These are phyloP conservation scores for Paradoxurus hermaphroditus DNA, from an alignment of 2,113 vertebrate species.

Conservation along the genomic window DNA sequence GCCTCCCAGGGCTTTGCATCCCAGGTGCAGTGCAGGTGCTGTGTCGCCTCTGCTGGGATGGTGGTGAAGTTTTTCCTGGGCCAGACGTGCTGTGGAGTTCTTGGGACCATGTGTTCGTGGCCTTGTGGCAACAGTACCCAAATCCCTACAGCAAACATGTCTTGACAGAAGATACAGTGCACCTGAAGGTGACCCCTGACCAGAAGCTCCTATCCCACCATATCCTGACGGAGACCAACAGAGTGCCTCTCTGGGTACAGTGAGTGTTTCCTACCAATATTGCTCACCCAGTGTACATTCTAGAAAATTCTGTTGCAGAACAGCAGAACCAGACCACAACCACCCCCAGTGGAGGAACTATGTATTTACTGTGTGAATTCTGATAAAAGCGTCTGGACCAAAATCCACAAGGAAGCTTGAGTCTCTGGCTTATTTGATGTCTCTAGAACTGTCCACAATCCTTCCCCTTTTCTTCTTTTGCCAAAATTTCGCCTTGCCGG, in stretches of 20 bases:
- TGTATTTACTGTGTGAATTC: constrained; percentile 91
- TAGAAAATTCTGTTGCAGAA: constrained; percentile 97
- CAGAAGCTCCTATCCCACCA: constrained; percentile 95
- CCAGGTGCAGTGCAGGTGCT: constrained; percentile 41
- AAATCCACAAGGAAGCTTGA: constrained; percentile 95
- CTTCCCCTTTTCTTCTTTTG: constrained; percentile 22
- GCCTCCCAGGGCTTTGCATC: not conserved
- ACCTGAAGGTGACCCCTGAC: constrained; percentile 93
- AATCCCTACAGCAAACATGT: constrained; percentile 98
- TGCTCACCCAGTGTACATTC: constrained; percentile 93
- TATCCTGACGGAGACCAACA: constrained; percentile 96
- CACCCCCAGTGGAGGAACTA: constrained; percentile 91
- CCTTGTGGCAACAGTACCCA: constrained; percentile 96
- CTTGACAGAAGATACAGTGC: constrained; percentile 95
- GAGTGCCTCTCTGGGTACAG: constrained; percentile 94
- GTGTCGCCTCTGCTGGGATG: constrained; percentile 64
- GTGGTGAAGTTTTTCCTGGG: constrained; percentile 95
- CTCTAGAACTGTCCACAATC: constrained; percentile 90
- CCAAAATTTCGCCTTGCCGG: constrained; percentile 95
- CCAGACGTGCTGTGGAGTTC: constrained; percentile 89
- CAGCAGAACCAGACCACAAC: constrained; percentile 92
- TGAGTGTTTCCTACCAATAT: constrained; percentile 92
- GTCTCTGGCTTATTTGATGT: constrained; percentile 93
- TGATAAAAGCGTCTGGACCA: constrained; percentile 92
- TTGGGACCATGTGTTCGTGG: constrained; percentile 96